A percentile compares a stretch with the other conserved stretches of the same genome.
Conservation (phyloP, 2,888 invertebrate genomes). For the Caenorhabditis imperialis region DNA sequence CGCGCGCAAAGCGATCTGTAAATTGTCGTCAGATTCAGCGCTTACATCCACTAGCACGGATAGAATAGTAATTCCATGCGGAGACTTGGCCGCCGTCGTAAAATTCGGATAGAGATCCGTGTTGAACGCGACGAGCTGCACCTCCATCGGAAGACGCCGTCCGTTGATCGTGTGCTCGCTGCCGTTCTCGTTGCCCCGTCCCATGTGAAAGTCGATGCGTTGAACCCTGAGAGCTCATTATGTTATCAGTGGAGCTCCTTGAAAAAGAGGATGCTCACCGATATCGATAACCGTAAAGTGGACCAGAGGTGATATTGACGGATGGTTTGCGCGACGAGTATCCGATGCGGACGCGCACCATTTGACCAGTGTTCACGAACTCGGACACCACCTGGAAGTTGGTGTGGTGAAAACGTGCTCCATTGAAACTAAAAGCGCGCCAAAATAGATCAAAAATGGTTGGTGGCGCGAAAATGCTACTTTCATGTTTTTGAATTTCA, state of each 20-base stretch:
- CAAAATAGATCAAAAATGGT: too few species aligned
- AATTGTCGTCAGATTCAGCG: too few species aligned
- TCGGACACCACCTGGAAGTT: constrained; percentile 65
- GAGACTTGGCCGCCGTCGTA: constrained; percentile 91
- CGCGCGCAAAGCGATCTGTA: too few species aligned
- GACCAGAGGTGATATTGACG: constrained; percentile 79
- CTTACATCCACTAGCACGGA: constrained; percentile 91
- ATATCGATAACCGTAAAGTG: constrained; percentile 66
- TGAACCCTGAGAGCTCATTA: constrained; percentile 66
- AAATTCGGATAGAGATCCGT: constrained; percentile 96
- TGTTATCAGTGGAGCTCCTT: too few species aligned
- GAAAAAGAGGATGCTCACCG: constrained; percentile 46
- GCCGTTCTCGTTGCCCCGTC: constrained; percentile 88
- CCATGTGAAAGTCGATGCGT: constrained; percentile 84
- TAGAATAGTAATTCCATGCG: constrained; percentile 94
- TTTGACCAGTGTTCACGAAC: constrained; percentile 71
- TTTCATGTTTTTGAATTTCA: too few species aligned
- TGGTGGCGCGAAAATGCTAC: too few species aligned
- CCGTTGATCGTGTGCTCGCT: constrained; percentile 97
- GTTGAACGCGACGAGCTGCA: constrained; percentile 98
- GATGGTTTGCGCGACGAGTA: constrained; percentile 83
- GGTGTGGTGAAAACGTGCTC: too few species aligned
- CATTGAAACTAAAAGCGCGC: too few species aligned
- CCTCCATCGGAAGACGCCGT: constrained; percentile 96
- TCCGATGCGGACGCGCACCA: constrained; percentile 68